Base-by-base conservation (phyloP, 2,797 vertebrate genomes). In the Lepilemur ruficaudatus region DNA sequence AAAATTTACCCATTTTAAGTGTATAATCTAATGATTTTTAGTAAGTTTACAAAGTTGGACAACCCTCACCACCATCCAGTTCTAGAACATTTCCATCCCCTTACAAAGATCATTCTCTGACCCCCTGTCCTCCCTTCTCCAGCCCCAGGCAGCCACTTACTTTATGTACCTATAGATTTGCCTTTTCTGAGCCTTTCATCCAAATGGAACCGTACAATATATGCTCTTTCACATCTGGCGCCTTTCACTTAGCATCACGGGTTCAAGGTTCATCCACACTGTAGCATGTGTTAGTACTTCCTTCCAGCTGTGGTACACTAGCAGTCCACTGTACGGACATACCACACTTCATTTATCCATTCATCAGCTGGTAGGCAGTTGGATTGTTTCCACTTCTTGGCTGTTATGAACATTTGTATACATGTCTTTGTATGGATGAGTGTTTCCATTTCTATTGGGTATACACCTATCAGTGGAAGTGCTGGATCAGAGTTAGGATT, bases 211-310 rank as follows among this genome's bases (percentile, higher is more conserved):
- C 70, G 3, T 0, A 22, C 10, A 15, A 22, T 14, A 13, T 6
- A 28, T 2, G 32, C 32, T 5, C 30, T 46, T 85, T 32, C 22
- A 73, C 20, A 3, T 46, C n/a, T 61, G 55, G 79, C 25, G 43
- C n/a, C 63, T 35, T 80, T 32, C 67, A 3, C 18, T 57, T 22
- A 38, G 61, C 61, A 23, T 11, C 6, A 41, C 12, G 50, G 11
- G 38, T 67, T n/a, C 80, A 10, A 23, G 14, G 28, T 61, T 35
- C 28, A 2, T n/a, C 32, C 4, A 0, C 0, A 9, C 11, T 1
- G 25, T 22, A 63, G 23, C 35, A 23, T 0, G 10, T 4, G 2
- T 73, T 6, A 0, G 23, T 4, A 13, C 23, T 46, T 75, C 32
- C 1, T 30, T 12, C 41, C 69, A 15, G 13, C 20, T 38, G 23